Conservation (phyloP, 2,797 vertebrate genomes). For the Potorous gilbertii region DNA sequence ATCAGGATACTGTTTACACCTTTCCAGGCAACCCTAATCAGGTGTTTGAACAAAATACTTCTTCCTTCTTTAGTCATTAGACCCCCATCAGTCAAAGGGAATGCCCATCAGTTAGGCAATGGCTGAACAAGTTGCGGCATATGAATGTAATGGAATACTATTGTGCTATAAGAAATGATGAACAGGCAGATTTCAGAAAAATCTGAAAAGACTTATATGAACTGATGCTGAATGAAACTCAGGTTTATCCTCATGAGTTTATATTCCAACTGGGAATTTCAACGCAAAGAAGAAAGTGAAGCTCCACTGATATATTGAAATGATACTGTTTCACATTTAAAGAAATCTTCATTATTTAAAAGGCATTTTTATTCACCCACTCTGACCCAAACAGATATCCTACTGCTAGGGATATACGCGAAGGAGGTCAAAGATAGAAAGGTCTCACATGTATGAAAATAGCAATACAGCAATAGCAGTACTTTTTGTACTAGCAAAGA, state of each 20-base stretch:
- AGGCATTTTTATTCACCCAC: background rate
- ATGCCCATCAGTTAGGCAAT: too few species aligned
- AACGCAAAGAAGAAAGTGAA: background rate
- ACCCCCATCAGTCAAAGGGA: too few species aligned
- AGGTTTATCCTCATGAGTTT: background rate
- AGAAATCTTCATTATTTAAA: background rate
- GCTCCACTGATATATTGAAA: background rate
- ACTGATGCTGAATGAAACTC: too few species aligned
- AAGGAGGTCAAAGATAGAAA: background rate
- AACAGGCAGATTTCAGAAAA: too few species aligned
- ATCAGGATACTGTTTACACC: background rate
- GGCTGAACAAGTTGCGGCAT: too few species aligned
- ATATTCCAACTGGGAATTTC: background rate
- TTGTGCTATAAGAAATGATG: too few species aligned
- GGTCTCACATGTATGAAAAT: background rate
- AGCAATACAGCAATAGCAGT: background rate
- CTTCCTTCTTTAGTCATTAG: background rate
- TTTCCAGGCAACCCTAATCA: background rate
- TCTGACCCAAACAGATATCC: background rate
- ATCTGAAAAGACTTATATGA: too few species aligned
- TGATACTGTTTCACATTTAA: background rate
- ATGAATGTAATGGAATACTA: too few species aligned
- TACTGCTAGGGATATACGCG: background rate
- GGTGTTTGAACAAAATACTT: background rate
- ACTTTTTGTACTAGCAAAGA: background rate